Evolutionary conservation across 2,888 invertebrate species (phyloP).

Genomic region (Tachina lurida): DNA sequence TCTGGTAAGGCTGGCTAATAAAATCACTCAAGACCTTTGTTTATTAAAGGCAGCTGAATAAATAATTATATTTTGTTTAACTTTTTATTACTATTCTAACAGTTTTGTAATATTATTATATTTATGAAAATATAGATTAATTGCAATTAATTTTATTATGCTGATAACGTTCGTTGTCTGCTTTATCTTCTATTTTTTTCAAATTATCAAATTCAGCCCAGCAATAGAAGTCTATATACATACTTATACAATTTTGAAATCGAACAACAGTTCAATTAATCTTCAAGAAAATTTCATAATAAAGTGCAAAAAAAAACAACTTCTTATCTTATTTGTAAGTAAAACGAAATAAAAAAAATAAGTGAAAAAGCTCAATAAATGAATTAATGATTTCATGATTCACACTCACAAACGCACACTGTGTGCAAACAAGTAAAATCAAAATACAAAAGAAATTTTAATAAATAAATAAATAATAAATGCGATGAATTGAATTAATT

Average conservation of each 20-base stretch:
- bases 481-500: conserved; percentile 41
- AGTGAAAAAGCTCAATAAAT: conserved; percentile 19
- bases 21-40: no score
- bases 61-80: neutral
- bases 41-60: neutral
- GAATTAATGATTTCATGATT: conserved; percentile 31
- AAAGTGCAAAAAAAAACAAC: conserved; percentile 20
- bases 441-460: conserved; percentile 50
- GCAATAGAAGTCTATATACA: neutral
- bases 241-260: conserved; percentile 29
- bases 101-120: conserved; percentile 1
- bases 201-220: conserved; percentile 18
- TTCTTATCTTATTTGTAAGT: conserved; percentile 51
- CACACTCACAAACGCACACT: neutral
- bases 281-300: conserved; percentile 26
- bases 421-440: neutral
- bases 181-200: conserved; percentile 8
- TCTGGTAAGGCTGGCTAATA: no score
- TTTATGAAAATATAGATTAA: neutral
- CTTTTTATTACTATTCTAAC: neutral
- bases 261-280: conserved; percentile 39
- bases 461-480: conserved; percentile 33
- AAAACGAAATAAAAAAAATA: conserved; percentile 12
- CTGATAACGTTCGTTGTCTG: conserved; percentile 27
- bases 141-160: conserved; percentile 28